Percentiles rank a stretch among this genome's conserved stretches.
Conservation (phyloP, 2,888 invertebrate genomes). For the Watsonalla binaria region DNA sequence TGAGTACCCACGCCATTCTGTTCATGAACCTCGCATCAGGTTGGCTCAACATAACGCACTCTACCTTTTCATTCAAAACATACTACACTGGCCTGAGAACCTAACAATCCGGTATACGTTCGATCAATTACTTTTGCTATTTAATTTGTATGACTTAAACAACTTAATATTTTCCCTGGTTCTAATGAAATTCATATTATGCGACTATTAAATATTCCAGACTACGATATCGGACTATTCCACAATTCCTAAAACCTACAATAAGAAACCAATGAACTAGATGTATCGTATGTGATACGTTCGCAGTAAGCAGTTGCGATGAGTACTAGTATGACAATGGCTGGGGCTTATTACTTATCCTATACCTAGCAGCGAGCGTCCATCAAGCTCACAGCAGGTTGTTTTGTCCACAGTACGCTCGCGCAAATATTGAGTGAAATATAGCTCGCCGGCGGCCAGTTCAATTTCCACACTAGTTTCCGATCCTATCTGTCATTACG, state of each 20-base stretch:
- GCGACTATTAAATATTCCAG: too few species aligned
- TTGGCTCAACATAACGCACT: too few species aligned
- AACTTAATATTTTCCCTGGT: too few species aligned
- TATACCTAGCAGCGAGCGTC: slow-evolving; percentile 20
- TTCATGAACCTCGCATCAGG: not conserved
- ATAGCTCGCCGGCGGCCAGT: slow-evolving; percentile 36
- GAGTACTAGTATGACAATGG: slow-evolving; percentile 30
- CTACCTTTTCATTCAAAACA: too few species aligned
- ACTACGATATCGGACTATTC: not conserved
- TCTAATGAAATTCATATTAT: too few species aligned
- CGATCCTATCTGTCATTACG: slow-evolving; percentile 60
- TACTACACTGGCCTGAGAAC: too few species aligned
- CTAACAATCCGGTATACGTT: too few species aligned
- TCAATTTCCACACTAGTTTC: slow-evolving; percentile 47
- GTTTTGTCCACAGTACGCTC: slow-evolving; percentile 45
- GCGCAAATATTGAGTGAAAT: slow-evolving; percentile 61
- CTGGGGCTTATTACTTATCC: slow-evolving; percentile 19
- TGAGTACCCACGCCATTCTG: slow-evolving; percentile 74
- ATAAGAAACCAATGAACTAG: not conserved
- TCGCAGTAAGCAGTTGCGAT: slow-evolving; percentile 15
- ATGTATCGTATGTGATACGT: too few species aligned
- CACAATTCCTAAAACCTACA: not conserved
- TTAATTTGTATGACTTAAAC: too few species aligned
- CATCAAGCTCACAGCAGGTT: slow-evolving; percentile 64
- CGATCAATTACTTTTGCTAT: too few species aligned